Percentiles rank a stretch among this genome's conserved stretches.
Conservation (phyloP, 2,888 invertebrate species). For the Allophyes oxyacanthae region DNA sequence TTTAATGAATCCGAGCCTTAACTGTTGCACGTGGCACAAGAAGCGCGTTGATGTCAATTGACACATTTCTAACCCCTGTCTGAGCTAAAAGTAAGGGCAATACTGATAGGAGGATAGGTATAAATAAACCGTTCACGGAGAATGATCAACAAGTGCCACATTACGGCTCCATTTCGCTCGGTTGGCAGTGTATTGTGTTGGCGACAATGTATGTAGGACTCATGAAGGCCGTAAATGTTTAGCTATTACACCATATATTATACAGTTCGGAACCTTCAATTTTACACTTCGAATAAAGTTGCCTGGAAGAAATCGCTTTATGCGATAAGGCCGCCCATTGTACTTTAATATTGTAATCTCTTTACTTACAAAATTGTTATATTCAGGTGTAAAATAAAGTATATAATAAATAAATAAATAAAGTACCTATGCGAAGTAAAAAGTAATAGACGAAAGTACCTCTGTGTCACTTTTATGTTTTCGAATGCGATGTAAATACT, state of each 20-base stretch:
- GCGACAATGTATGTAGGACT: constrained; percentile 37
- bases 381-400: too few relatives aligned
- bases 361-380: too few relatives aligned
- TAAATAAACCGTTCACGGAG: constrained; percentile 48
- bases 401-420: too few relatives aligned
- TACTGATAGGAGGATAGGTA: constrained; percentile 24
- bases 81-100: constrained; percentile 41
- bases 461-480: constrained; percentile 1
- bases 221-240: constrained; percentile 39
- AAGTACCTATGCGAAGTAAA: too few relatives aligned
- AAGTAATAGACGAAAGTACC: neutral
- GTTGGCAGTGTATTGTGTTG: constrained; percentile 43
- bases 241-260: constrained; percentile 23
- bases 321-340: too few relatives aligned
- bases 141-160: constrained; percentile 56
- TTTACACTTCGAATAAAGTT: too few relatives aligned
- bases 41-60: constrained; percentile 28
- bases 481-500: constrained; percentile 3
- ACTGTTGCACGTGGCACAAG: constrained; percentile 23
- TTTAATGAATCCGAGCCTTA: constrained; percentile 7
- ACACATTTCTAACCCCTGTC: constrained; percentile 42
- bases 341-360: too few relatives aligned
- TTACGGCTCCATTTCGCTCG: constrained; percentile 48
- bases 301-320: too few relatives aligned
- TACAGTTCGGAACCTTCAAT: constrained; percentile 15